phyloP scores from a whole-genome alignment of 2,888 invertebrate genomes.

The Scelioninae gen. 1 region DNA sequence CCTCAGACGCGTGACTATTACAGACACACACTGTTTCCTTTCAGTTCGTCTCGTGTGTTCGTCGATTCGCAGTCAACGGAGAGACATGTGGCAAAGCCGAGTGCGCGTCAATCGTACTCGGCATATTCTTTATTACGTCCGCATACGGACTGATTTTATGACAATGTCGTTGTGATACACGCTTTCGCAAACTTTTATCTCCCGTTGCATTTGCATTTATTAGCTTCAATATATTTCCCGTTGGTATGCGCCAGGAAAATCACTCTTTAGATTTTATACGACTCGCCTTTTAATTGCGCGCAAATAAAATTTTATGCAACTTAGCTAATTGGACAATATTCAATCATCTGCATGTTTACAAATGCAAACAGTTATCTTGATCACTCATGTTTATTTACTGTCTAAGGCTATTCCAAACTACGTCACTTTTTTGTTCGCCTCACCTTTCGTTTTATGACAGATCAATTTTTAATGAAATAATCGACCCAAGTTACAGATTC shows the following conservation, averaged over 20 bases:
- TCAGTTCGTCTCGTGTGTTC: slow-evolving; percentile 47
- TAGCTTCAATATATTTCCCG: slow-evolving; percentile 26
- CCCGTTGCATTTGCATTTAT: slow-evolving; percentile 44
- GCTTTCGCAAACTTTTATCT: slow-evolving; percentile 39
- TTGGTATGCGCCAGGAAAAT: slow-evolving; percentile 28
- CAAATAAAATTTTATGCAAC: slow-evolving; percentile 42
- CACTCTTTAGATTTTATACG: slow-evolving; percentile 17
- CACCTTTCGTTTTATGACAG: no score
- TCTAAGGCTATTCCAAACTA: background rate
- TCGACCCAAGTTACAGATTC: no score
- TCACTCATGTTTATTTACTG: background rate
- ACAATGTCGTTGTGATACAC: slow-evolving; percentile 50
- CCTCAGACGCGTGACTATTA: slow-evolving; percentile 56
- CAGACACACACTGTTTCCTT: slow-evolving; percentile 57
- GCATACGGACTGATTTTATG: slow-evolving; percentile 49
- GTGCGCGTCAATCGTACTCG: no score
- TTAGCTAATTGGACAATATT: slow-evolving; percentile 31
- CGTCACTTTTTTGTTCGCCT: background rate
- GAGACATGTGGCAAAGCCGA: slow-evolving; percentile 63
- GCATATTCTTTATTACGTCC: slow-evolving; percentile 61
- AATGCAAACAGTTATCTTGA: slow-evolving; percentile 6
- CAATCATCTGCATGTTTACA: slow-evolving; percentile 11
- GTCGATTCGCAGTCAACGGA: slow-evolving; percentile 46
- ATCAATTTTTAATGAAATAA: no score
- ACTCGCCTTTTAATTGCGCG: slow-evolving; percentile 25